phyloP scores from a whole-genome alignment of 2,888 invertebrate species.

The Dicroscelio sp. region DNA sequence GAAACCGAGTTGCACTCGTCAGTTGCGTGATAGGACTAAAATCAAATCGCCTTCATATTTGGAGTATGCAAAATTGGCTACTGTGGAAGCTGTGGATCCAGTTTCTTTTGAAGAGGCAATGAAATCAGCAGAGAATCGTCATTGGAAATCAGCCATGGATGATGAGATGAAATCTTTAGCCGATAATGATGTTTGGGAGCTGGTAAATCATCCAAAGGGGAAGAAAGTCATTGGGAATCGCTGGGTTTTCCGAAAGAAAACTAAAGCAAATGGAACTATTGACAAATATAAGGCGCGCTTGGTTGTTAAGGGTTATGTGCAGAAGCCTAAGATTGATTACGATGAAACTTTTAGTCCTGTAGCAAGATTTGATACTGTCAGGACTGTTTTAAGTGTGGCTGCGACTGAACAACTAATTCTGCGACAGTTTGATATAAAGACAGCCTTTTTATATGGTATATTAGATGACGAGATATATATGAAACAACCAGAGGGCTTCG shows the following conservation, averaged over 20 bases:
- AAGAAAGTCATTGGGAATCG: conserved; percentile 39
- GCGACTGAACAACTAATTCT: conserved; percentile 82
- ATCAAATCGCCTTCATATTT: too few relatives aligned
- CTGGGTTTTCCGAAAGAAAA: conserved; percentile 2
- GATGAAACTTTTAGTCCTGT: conserved; percentile 85
- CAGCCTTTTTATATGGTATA: conserved; percentile 80
- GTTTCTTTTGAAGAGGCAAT: conserved; percentile 31
- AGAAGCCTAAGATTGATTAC: conserved; percentile 84
- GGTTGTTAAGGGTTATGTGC: conserved; percentile 80
- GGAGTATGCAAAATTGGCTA: too few relatives aligned
- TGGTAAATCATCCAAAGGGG: conserved; percentile 42
- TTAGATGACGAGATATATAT: conserved; percentile 81
- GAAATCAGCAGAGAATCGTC: conserved; percentile 55
- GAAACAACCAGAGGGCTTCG: conserved; percentile 84
- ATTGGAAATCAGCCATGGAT: conserved; percentile 84
- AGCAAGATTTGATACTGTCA: conserved; percentile 55
- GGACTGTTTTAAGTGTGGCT: conserved; percentile 61
- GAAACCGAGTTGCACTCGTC: too few relatives aligned
- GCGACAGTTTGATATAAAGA: conserved; percentile 87
- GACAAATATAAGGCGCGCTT: conserved; percentile 30
- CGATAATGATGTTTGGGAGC: conserved; percentile 84
- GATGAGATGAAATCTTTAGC: conserved; percentile 85
- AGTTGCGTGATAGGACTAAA: neutral
- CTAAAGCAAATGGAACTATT: conserved; percentile 14
- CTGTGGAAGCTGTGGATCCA: too few relatives aligned